phyloP scores from a whole-genome alignment of 2,888 invertebrate genomes.

The Xiphydria camelus region DNA sequence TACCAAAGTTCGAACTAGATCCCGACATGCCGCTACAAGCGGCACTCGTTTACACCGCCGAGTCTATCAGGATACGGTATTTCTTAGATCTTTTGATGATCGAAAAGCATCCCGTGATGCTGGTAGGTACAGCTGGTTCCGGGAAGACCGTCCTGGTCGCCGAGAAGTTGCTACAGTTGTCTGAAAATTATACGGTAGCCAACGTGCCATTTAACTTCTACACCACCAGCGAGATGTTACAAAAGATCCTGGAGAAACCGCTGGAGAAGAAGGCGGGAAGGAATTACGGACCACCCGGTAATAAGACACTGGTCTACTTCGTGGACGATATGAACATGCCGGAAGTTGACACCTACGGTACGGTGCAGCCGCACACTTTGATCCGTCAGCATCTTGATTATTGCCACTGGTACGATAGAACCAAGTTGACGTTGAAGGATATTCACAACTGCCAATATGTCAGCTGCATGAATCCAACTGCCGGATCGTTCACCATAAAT shows the following conservation, averaged over 20 bases:
- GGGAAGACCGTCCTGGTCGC: constrained; percentile 83
- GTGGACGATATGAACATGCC: constrained; percentile 99
- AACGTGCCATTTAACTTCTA: constrained; percentile 97
- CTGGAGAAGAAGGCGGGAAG: constrained; percentile 92
- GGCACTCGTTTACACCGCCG: constrained; percentile 88
- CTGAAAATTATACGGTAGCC: constrained; percentile 85
- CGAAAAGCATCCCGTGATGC: constrained; percentile 88
- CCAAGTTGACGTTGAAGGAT: constrained; percentile 86
- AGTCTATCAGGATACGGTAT: constrained; percentile 86
- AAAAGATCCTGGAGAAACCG: constrained; percentile 90
- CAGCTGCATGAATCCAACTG: constrained; percentile 97
- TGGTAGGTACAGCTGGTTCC: constrained; percentile 90
- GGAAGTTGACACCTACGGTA: constrained; percentile 88
- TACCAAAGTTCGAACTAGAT: constrained; percentile 89
- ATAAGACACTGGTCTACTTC: constrained; percentile 90
- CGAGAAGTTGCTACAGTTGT: constrained; percentile 67
- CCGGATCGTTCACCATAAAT: constrained; percentile 96
- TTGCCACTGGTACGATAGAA: constrained; percentile 92
- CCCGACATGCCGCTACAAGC: constrained; percentile 91
- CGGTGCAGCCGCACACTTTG: constrained; percentile 94
- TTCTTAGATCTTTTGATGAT: constrained; percentile 90
- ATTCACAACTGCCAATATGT: constrained; percentile 97
- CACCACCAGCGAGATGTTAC: constrained; percentile 91
- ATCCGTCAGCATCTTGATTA: constrained; percentile 96
- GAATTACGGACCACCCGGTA: constrained; percentile 95